Conservation (phyloP, 2,797 vertebrate species). For the Limosa lapponica region DNA sequence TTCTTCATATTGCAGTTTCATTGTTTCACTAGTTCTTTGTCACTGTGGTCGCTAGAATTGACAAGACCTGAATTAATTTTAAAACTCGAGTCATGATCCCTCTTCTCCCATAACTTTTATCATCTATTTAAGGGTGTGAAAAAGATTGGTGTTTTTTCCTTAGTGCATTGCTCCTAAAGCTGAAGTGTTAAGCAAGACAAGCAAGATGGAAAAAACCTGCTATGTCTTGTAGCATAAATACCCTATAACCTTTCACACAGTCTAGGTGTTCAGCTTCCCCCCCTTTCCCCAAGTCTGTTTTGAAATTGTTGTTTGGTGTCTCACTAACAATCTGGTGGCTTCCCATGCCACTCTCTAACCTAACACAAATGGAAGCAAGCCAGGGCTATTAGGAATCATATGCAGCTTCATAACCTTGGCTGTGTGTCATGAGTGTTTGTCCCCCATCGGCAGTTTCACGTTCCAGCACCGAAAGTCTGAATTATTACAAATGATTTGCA, state of each 20-base stretch:
- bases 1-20: neutral
- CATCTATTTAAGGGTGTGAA: neutral
- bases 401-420: neutral
- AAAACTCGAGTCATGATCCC: neutral
- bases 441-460: neutral
- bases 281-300: neutral
- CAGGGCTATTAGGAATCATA: neutral
- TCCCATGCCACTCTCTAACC: neutral
- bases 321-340: neutral
- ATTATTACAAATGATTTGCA: neutral
- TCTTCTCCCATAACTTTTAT: neutral
- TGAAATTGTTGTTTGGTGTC: neutral
- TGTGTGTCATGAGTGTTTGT: neutral
- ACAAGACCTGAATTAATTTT: neutral
- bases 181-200: neutral
- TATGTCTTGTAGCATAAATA: neutral
- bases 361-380: neutral
- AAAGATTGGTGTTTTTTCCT: neutral
- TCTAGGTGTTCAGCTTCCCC: neutral
- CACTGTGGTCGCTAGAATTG: neutral
- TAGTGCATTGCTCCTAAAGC: neutral
- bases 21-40: neutral
- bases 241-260: neutral
- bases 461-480: neutral
- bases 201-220: neutral